A percentile compares a stretch with the other conserved stretches of the same genome.
Conservation (phyloP, 92 coral and sea anemone genomes). For the Virgularia gustaviana region DNA sequence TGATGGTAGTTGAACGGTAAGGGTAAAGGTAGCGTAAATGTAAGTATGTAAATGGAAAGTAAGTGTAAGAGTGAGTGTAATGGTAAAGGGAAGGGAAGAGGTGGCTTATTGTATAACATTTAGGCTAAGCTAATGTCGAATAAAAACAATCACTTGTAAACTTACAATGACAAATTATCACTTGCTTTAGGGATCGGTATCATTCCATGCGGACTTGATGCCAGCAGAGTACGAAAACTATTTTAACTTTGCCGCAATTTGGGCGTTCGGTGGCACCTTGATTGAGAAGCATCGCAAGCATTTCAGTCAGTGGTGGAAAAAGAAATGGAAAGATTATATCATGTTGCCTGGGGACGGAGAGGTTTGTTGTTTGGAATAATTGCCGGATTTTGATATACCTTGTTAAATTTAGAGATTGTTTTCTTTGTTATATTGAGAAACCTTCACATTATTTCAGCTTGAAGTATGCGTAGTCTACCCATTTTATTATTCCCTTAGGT, state of each 20-base stretch:
- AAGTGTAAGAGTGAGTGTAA: no score
- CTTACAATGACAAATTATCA: not conserved
- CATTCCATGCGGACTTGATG: slow-evolving; percentile 82
- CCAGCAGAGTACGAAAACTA: slow-evolving; percentile 88
- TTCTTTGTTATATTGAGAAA: no score
- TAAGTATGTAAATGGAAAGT: no score
- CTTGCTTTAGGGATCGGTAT: slow-evolving; percentile 63
- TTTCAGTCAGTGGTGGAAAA: slow-evolving; percentile 97
- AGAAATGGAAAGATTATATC: slow-evolving; percentile 79
- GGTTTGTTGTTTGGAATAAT: slow-evolving; percentile 44
- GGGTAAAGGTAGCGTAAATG: no score
- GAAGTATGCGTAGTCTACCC: not conserved
- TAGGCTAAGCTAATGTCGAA: no score
- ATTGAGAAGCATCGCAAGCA: slow-evolving; percentile 75
- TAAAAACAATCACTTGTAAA: not conserved
- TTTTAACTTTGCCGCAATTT: slow-evolving; percentile 95
- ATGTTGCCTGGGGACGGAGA: slow-evolving; percentile 86
- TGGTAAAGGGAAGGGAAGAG: no score
- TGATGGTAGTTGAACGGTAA: no score
- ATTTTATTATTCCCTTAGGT: slow-evolving; percentile 49
- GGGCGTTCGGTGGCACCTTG: slow-evolving; percentile 98
- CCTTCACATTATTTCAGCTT: no score
- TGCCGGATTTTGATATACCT: no score
- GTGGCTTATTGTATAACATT: no score
- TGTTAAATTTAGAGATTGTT: no score